phyloP scores from a whole-genome alignment of 2,797 vertebrate species.

The Acanthis flammea region DNA sequence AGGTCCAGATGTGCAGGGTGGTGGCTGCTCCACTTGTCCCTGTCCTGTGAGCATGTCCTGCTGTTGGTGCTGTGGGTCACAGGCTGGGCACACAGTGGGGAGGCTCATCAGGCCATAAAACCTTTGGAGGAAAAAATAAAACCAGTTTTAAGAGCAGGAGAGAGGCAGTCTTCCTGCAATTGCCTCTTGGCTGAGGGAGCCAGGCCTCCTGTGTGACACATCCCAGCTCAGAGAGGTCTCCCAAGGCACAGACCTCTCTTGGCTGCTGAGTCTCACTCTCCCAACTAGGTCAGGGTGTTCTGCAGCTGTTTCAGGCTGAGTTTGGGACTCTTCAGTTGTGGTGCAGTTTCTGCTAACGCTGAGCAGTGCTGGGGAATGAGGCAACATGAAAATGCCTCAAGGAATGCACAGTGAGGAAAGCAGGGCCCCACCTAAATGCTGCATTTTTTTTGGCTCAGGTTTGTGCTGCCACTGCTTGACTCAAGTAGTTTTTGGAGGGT shows the following conservation, averaged over 20 bases:
- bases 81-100: rapidly evolving
- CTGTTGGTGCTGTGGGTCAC: background rate
- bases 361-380: background rate
- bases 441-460: background rate
- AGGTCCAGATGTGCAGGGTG: background rate
- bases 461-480: background rate
- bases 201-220: background rate
- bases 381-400: constrained; percentile 35
- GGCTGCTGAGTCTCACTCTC: background rate
- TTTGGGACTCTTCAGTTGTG: background rate
- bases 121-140: background rate
- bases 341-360: constrained; percentile 1
- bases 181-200: background rate
- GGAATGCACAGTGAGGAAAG: background rate
- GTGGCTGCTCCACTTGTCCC: background rate
- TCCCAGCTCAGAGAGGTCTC: background rate
- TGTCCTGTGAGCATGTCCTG: background rate
- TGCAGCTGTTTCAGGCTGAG: background rate
- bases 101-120: background rate
- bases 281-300: background rate
- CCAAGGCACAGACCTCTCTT: background rate
- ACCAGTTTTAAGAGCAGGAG: background rate
- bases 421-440: background rate
- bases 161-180: rapidly evolving
- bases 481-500: background rate